Conservation (phyloP, 1,140 invertebrate genomes). For the Popillia japonica region DNA sequence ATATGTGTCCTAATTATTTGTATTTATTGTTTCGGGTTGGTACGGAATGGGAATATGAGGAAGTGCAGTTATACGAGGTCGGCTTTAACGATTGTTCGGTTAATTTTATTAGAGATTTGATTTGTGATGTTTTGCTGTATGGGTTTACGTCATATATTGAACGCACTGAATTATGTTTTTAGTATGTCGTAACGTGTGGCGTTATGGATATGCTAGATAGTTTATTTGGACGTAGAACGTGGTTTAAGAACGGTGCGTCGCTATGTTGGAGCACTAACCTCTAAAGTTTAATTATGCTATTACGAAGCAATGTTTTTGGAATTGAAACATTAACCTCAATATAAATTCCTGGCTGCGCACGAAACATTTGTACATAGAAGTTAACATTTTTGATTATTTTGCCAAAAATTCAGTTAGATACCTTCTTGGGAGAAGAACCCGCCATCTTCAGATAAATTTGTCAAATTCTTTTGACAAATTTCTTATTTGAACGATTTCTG, state of each 20-base stretch:
- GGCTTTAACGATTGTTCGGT: slow-evolving; percentile 17
- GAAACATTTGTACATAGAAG: too few relatives aligned
- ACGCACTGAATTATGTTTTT: slow-evolving; percentile 2
- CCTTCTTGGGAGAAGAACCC: too few relatives aligned
- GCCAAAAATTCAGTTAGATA: too few relatives aligned
- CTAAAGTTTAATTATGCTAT: too few relatives aligned
- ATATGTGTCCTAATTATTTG: slow-evolving; percentile 8
- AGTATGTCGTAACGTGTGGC: not conserved
- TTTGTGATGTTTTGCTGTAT: slow-evolving; percentile 2
- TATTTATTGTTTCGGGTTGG: slow-evolving; percentile 4
- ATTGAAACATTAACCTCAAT: not conserved
- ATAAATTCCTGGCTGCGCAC: not conserved
- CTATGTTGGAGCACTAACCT: too few relatives aligned
- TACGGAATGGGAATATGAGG: slow-evolving; percentile 11
- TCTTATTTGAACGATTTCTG: too few relatives aligned
- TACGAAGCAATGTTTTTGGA: too few relatives aligned
- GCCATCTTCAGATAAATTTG: too few relatives aligned
- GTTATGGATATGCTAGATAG: not conserved
- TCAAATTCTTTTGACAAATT: too few relatives aligned
- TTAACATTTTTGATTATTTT: too few relatives aligned
- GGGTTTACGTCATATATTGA: not conserved
- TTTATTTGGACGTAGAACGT: not conserved
- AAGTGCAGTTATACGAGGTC: not conserved
- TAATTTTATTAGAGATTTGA: slow-evolving; percentile 16
- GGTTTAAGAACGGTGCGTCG: too few relatives aligned